Evolutionary conservation across 2,888 invertebrate species (phyloP).

Genomic region (Zaprionus obscuricornis): DNA sequence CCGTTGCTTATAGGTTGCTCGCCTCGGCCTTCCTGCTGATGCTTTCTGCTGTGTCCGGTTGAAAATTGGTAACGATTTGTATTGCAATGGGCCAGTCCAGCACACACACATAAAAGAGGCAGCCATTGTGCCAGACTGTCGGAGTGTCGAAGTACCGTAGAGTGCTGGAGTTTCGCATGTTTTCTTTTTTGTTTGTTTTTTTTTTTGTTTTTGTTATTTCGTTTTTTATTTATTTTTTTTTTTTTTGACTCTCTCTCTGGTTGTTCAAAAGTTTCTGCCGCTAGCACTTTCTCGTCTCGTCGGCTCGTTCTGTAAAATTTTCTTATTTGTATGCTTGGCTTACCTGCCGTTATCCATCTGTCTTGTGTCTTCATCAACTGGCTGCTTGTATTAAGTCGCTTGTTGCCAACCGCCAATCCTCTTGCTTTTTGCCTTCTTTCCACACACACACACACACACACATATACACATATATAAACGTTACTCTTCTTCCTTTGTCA

Average conservation of each 20-base stretch:
- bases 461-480: too few species aligned
- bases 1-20: conserved; percentile 67
- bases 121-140: conserved; percentile 47
- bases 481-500: conserved; percentile 31
- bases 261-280: conserved; percentile 62
- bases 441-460: not conserved
- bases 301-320: conserved; percentile 42
- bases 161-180: conserved; percentile 19
- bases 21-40: conserved; percentile 26
- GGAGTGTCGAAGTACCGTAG: conserved; percentile 7
- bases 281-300: conserved; percentile 12
- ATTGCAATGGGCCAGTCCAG: conserved; percentile 49
- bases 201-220: conserved; percentile 5
- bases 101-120: conserved; percentile 67
- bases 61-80: conserved; percentile 80
- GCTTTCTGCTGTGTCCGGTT: conserved; percentile 52
- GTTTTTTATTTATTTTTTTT: too few species aligned
- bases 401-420: conserved; percentile 46
- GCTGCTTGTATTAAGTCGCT: conserved; percentile 74
- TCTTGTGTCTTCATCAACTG: conserved; percentile 76
- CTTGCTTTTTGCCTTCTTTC: not conserved
- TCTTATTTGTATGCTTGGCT: conserved; percentile 75
- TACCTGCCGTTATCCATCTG: conserved; percentile 76
- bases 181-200: too few species aligned
- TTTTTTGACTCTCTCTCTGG: conserved; percentile 28